Conservation (phyloP, 2,888 invertebrate genomes). For the Leucania comma region DNA sequence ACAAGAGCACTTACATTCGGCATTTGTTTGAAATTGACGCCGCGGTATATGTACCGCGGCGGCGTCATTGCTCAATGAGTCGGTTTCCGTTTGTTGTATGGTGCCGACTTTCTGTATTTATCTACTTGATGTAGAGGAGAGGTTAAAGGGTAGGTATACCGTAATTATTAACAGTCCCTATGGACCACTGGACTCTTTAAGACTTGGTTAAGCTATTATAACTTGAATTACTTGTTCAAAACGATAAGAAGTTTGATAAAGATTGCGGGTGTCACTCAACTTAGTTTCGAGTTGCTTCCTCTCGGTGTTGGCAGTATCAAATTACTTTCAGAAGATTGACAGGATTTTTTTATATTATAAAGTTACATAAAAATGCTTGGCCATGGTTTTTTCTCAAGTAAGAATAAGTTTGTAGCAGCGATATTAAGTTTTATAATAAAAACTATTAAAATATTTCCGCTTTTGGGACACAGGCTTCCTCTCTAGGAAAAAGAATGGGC, state of each 20-base stretch:
- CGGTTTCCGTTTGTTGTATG: too few relatives aligned
- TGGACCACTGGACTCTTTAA: constrained; percentile 43
- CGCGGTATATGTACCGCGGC: too few relatives aligned
- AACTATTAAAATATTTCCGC: too few relatives aligned
- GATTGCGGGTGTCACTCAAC: constrained; percentile 43
- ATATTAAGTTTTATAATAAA: too few relatives aligned
- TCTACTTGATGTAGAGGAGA: neutral
- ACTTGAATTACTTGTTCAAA: constrained; percentile 50
- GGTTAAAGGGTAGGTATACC: constrained; percentile 26
- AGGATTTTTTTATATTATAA: neutral
- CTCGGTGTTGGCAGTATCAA: neutral
- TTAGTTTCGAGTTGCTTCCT: constrained; percentile 16
- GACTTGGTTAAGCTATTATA: constrained; percentile 57
- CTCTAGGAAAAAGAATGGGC: too few relatives aligned
- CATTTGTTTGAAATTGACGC: neutral
- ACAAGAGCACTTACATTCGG: neutral
- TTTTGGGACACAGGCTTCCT: too few relatives aligned
- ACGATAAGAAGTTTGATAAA: constrained; percentile 49
- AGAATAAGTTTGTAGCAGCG: too few relatives aligned
- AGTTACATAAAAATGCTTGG: neutral
- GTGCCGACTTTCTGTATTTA: constrained; percentile 6
- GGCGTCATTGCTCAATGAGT: neutral
- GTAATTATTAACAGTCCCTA: constrained; percentile 55
- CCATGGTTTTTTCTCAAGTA: neutral
- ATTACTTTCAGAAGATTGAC: constrained; percentile 1